Percentiles rank a stretch among this genome's conserved stretches.
Conservation (phyloP, 2,113 vertebrate genomes). For the Ceuthmochares aereus region DNA sequence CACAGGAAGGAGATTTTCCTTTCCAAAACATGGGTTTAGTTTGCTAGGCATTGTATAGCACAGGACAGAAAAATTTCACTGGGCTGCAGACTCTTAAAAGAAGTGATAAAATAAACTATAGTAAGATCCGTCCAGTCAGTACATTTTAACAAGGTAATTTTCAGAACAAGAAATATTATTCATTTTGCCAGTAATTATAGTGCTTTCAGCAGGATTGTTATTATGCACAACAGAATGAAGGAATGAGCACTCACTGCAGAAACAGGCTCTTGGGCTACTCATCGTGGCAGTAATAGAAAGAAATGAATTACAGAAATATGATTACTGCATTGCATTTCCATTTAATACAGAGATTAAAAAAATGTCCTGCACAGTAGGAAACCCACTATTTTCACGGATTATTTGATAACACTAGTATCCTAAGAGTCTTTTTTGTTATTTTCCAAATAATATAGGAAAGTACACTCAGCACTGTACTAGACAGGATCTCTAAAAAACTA, state of each 20-base stretch:
- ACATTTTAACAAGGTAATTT: neutral
- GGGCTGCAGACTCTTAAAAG: neutral
- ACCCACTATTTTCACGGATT: neutral
- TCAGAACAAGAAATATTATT: neutral
- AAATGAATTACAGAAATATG: neutral
- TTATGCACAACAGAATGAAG: neutral
- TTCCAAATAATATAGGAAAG: neutral
- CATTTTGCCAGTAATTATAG: neutral
- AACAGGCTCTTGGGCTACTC: neutral
- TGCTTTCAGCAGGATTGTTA: neutral
- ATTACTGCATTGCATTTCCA: neutral
- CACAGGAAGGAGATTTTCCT: accelerated
- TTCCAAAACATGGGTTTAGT: neutral
- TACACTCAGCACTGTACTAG: accelerated
- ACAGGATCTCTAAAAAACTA: neutral
- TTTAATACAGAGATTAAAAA: neutral
- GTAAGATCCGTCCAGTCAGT: neutral
- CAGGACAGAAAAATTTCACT: neutral
- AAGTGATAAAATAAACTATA: neutral
- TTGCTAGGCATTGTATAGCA: neutral
- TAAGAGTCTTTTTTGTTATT: neutral
- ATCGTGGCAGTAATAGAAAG: neutral
- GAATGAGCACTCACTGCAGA: neutral
- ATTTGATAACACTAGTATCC: neutral
- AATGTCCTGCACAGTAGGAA: neutral